Evolutionary conservation across 2,113 vertebrate species (phyloP), one percentile per base, ranked within the genome.

Genomic region (Donacobius atricapilla): DNA sequence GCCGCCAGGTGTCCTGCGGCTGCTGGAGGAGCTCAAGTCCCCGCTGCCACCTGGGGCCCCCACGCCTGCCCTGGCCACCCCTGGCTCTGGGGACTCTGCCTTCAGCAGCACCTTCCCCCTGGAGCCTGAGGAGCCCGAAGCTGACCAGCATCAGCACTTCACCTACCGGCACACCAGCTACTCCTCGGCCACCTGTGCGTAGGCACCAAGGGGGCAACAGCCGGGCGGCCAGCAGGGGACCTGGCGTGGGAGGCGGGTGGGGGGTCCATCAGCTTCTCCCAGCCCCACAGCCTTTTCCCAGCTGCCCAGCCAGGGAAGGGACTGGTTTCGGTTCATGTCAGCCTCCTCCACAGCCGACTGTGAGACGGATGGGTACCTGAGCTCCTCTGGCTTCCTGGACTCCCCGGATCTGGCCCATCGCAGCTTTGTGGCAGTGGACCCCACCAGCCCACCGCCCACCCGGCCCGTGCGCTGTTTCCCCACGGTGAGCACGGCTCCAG

Each of bases 301-400:
- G 40, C 17, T 15, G 23, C 6, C 10, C 61, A 33, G 7, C 18
- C 2, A 9, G 37, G 80, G 44, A 18, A 31, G 22, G 54, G 11
- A 15, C 27, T n/a, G 16, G 2, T 31, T 35, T 45, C 0, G 0
- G 18, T 33, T 90, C 79, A 90, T 8, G 18, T 18, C 8, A 1
- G 45, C 3, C 77, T 84, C n/a, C 60, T 88, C 20, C 2, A 7
- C 98, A 99, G 99, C 99, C 2, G 99, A 99, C 97, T 99, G 99
- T 3, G 99, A 99, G 98, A 99, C 98, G 0, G 99, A 99, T 5
- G 99, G 98, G 78, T 98, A 99, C 98, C 98, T 99, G 90, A 99
- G 99, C 97, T 99, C 99, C 86, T 99, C 98, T 0, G 98, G 98
- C 71, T 98, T 99, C 87, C 97, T 98, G 97, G 99, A 99, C 75